Evolutionary conservation across 2,888 invertebrate species (phyloP).

Genomic region (Callyntrura sp.): DNA sequence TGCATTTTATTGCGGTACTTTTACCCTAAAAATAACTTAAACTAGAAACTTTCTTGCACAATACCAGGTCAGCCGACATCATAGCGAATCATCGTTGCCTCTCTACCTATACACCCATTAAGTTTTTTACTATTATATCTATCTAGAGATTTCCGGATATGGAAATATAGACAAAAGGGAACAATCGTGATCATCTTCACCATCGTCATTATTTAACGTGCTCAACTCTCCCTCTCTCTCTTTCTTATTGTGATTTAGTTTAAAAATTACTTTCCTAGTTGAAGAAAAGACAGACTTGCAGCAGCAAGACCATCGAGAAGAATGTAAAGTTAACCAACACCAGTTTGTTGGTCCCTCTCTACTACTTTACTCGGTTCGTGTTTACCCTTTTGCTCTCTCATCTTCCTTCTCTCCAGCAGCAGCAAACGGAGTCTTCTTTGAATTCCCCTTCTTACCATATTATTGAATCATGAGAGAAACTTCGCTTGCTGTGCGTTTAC

Average conservation of each 20-base stretch:
- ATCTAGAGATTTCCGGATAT: not conserved
- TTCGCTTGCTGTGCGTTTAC: slow-evolving; percentile 13
- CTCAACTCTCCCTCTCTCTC: too few relatives aligned
- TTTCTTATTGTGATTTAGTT: too few relatives aligned
- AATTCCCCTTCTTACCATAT: slow-evolving; percentile 38
- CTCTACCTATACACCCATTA: slow-evolving; percentile 13
- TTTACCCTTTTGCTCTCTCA: slow-evolving; percentile 55
- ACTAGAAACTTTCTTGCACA: not conserved
- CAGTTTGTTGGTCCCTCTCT: slow-evolving; percentile 8
- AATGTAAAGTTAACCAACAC: slow-evolving; percentile 36
- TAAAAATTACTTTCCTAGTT: not conserved
- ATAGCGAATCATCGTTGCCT: not conserved
- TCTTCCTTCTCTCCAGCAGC: slow-evolving; percentile 48
- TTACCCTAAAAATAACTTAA: not conserved
- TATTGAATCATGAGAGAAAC: slow-evolving; percentile 55
- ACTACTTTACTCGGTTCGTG: not conserved
- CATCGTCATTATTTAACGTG: not conserved
- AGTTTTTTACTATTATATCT: not conserved
- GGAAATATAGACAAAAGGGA: slow-evolving; percentile 22
- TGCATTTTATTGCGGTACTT: slow-evolving; percentile 5
- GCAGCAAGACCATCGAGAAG: slow-evolving; percentile 15
- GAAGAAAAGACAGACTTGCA: not conserved
- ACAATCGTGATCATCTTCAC: not conserved
- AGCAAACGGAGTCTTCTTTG: slow-evolving; percentile 53
- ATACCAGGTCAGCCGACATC: not conserved